Evolutionary conservation across 2,113 vertebrate species (phyloP).

Genomic region (Urocitellus parryii): DNA sequence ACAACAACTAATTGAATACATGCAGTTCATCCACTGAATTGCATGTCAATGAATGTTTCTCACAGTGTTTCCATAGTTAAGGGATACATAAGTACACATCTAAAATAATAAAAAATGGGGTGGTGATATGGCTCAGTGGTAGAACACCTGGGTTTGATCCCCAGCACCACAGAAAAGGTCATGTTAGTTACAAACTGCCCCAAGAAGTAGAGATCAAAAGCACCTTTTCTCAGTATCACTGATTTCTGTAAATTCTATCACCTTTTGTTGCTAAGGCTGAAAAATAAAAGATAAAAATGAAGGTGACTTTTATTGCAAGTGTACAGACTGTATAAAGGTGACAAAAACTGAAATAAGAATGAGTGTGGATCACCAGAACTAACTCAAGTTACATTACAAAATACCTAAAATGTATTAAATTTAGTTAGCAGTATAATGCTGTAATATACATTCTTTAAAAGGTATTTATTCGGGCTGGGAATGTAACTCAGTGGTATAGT

Average conservation of each 20-base stretch:
- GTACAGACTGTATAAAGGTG: background rate
- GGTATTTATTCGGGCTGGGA: background rate
- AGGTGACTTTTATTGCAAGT: slow-evolving; percentile 28
- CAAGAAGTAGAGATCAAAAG: background rate
- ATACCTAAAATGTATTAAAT: slow-evolving; percentile 34
- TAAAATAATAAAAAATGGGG: background rate
- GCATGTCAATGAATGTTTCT: background rate
- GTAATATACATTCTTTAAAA: background rate
- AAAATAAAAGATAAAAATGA: background rate
- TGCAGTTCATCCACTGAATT: no score
- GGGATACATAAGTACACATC: background rate
- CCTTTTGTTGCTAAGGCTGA: slow-evolving; percentile 4
- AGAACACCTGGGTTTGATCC: no score
- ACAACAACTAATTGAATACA: no score
- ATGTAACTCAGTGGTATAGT: no score
- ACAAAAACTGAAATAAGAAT: slow-evolving; percentile 32
- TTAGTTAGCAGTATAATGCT: background rate
- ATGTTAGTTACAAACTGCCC: background rate
- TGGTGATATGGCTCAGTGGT: background rate
- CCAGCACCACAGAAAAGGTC: background rate
- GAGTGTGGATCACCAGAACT: background rate
- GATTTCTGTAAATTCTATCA: background rate
- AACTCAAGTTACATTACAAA: slow-evolving; percentile 30
- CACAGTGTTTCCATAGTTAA: background rate
- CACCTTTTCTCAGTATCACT: background rate